Conservation (phyloP, 2,888 invertebrate species). For the Hedychridium roseum region DNA sequence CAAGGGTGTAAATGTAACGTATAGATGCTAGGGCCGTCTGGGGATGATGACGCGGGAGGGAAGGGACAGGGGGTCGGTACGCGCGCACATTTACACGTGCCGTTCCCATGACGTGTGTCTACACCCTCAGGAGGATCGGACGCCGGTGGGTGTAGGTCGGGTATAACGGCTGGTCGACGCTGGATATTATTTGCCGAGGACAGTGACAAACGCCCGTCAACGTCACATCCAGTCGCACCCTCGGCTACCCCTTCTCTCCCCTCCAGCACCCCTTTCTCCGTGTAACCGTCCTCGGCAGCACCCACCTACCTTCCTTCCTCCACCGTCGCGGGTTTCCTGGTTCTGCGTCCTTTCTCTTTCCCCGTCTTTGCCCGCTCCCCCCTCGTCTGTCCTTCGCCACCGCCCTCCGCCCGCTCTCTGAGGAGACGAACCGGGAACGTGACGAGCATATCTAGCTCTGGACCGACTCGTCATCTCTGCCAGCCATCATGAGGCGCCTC, state of each 20-base stretch:
- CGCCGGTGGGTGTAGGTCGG: constrained; percentile 16
- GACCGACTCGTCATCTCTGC: constrained; percentile 57
- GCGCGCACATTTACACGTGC: too few relatives aligned
- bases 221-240: constrained; percentile 56
- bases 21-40: too few relatives aligned
- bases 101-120: constrained; percentile 6
- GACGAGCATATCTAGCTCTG: constrained; percentile 61
- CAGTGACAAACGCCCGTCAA: constrained; percentile 63
- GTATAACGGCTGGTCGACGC: constrained; percentile 43
- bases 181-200: constrained; percentile 61
- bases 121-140: constrained; percentile 23
- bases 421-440: constrained; percentile 55
- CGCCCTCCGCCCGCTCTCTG: constrained; percentile 6
- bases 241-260: too few relatives aligned
- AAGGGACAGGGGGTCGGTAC: too few relatives aligned
- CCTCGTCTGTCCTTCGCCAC: constrained; percentile 16
- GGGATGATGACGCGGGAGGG: too few relatives aligned
- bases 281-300: constrained; percentile 2
- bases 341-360: too few relatives aligned
- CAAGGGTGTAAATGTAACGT: too few relatives aligned
- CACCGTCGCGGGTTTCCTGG: too few relatives aligned
- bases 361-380: constrained; percentile 17
- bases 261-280: constrained; percentile 21
- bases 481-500: constrained; percentile 50
- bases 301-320: constrained; percentile 20